Evolutionary conservation across 2,797 vertebrate species (phyloP).

Genomic region (Melanotaenia trifasciata): DNA sequence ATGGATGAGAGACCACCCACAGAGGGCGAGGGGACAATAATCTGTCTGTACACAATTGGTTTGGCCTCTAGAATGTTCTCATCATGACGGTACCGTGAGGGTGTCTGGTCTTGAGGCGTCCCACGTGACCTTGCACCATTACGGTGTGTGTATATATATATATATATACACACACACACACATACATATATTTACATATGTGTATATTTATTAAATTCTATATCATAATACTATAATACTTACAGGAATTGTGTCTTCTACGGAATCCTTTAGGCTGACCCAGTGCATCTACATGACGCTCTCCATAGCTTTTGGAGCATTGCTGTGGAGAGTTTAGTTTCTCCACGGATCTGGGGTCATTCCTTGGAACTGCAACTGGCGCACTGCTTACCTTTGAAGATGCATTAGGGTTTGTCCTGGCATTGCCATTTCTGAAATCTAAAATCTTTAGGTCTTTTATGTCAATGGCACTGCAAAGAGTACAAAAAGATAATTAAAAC

Average conservation of each 20-base stretch:
- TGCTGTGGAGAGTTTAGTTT: constrained; percentile 83
- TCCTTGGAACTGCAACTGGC: constrained; percentile 88
- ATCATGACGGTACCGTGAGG: constrained; percentile 92
- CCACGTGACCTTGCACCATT: constrained; percentile 90
- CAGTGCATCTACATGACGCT: constrained; percentile 87
- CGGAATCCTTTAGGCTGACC: constrained; percentile 91
- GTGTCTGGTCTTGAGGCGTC: constrained; percentile 88
- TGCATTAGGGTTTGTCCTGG: constrained; percentile 41
- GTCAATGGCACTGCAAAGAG: constrained; percentile 90
- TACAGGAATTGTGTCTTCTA: constrained; percentile 95
- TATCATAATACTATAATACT: neutral
- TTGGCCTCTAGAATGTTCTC: constrained; percentile 97
- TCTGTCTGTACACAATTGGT: constrained; percentile 94
- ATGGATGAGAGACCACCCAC: no score
- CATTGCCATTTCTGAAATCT: constrained; percentile 85
- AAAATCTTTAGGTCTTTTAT: constrained; percentile 97
- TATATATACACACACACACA: no score
- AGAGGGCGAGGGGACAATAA: constrained; percentile 63
- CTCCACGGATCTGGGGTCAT: constrained; percentile 79
- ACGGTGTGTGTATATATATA: constrained; percentile 58
- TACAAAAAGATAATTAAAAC: neutral
- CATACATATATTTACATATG: no score
- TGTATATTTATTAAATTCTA: neutral
- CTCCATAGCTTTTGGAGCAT: constrained; percentile 94
- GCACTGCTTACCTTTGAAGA: constrained; percentile 76